A percentile compares a stretch with the other conserved stretches of the same genome.
Conservation (phyloP, 2,113 vertebrate genomes). For the Muntiacus muntjak region DNA sequence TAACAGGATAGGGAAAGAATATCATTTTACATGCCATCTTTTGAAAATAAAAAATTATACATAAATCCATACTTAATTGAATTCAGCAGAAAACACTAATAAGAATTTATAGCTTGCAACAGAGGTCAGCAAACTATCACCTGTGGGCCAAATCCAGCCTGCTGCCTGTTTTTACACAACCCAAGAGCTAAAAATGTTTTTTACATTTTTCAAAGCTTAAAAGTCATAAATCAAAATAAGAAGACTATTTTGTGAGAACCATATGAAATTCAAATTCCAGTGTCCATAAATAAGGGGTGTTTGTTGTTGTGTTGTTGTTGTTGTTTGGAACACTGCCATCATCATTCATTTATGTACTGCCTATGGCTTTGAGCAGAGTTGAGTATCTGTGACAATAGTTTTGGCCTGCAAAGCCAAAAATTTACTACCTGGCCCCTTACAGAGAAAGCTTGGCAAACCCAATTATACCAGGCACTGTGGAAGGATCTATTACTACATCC, state of each 20-base stretch:
- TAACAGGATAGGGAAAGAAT: background rate
- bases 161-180: background rate
- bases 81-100: background rate
- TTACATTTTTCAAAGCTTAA: constrained; percentile 1
- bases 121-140: background rate
- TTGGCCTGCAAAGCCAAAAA: background rate
- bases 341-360: background rate
- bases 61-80: background rate
- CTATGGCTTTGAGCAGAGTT: background rate
- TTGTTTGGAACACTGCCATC: background rate
- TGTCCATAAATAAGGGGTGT: background rate
- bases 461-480: background rate
- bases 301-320: background rate
- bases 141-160: background rate
- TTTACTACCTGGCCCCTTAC: background rate
- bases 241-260: background rate
- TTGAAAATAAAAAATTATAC: constrained; percentile 27
- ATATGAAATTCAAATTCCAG: constrained; percentile 4
- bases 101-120: background rate
- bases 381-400: background rate
- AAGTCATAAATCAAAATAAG: constrained; percentile 2
- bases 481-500: background rate
- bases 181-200: background rate
- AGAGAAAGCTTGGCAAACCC: background rate
- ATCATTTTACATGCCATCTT: background rate